Percentiles rank a stretch among this genome's conserved stretches.
Conservation (phyloP, 2,797 vertebrate species). For the Ctenopoma multispine region DNA sequence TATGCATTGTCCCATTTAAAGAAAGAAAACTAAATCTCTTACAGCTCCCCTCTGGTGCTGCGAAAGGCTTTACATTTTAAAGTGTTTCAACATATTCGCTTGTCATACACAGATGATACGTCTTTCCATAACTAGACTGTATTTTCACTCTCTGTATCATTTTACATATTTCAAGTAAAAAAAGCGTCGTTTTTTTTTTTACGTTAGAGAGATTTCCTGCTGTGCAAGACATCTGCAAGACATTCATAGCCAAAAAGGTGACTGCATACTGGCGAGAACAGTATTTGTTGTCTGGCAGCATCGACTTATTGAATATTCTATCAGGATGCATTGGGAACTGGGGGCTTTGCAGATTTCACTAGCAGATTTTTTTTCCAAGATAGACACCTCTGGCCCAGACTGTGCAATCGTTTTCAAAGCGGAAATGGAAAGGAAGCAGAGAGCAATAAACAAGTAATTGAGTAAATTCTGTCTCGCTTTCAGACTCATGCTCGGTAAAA, state of each 20-base stretch:
- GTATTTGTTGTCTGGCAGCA: constrained; percentile 27
- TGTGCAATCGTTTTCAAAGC: constrained; percentile 21
- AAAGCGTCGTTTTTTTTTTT: background rate
- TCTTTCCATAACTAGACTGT: no score
- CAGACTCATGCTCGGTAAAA: constrained; percentile 15
- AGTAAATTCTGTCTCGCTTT: constrained; percentile 41
- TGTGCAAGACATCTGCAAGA: background rate
- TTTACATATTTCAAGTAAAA: no score
- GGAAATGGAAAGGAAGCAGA: constrained; percentile 46
- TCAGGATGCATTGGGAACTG: constrained; percentile 11
- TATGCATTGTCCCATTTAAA: no score
- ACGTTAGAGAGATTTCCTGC: background rate
- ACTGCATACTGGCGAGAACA: background rate
- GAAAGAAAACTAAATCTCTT: no score
- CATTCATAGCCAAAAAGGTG: background rate
- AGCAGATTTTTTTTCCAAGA: constrained; percentile 17
- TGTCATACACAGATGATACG: no score
- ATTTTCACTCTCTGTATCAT: no score
- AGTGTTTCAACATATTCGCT: no score
- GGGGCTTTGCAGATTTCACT: constrained; percentile 26
- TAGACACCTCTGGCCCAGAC: constrained; percentile 22
- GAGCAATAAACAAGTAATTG: constrained; percentile 52
- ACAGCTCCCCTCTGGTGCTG: no score
- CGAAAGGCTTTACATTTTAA: no score
- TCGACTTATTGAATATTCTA: constrained; percentile 20